Base-by-base conservation (phyloP, 2,888 invertebrate species). In the Cryptocephalus moraei region DNA sequence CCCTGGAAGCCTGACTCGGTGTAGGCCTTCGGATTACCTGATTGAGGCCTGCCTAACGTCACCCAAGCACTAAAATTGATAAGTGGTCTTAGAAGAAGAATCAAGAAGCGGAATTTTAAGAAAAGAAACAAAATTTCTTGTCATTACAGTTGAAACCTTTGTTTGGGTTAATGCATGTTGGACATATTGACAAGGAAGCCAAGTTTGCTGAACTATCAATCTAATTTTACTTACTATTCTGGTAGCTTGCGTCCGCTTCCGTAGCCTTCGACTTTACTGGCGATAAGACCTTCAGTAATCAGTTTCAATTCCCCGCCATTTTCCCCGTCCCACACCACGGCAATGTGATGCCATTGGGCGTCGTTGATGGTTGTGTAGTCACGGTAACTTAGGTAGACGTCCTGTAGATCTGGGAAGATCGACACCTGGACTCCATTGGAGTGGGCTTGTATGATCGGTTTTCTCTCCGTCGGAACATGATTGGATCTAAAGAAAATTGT, bases 301-400 rank as follows among this genome's bases (percentile, higher is more conserved):
- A 96, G 76, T 46, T 89, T 89, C 40, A 95, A 73, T 66, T 87
- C 85, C 13, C 93, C 93, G 6, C 87, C 86, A 46, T 84, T 83
- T 49, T 78, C 79, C 36, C 93, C 91, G 63, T 91, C 87, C 94
- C 95, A 95, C n/a, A 92, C 86, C 45, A 96, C 78, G 36, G 92
- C 91, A 32, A 94, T 83, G 63, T 94, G 93, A 74, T 95, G 94
- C 95, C 95, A 95, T 65, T 91, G 91, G 4, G 93, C 94, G 63
- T 95, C 94, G 63, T 94, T 95, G 13, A 95, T 85, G 0, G 91
- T 91, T 1, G 93, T 90, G 60, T 89, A 92, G 70, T 91, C 90
- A 45, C 89, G 81, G 71, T 92, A 93, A 57, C 91, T 88, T 39
- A 93, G 73, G 72, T 92, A 93, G 1, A 91, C 87, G 62, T 92